Conservation (phyloP, 2,797 vertebrate genomes). For the Zalophus californianus region DNA sequence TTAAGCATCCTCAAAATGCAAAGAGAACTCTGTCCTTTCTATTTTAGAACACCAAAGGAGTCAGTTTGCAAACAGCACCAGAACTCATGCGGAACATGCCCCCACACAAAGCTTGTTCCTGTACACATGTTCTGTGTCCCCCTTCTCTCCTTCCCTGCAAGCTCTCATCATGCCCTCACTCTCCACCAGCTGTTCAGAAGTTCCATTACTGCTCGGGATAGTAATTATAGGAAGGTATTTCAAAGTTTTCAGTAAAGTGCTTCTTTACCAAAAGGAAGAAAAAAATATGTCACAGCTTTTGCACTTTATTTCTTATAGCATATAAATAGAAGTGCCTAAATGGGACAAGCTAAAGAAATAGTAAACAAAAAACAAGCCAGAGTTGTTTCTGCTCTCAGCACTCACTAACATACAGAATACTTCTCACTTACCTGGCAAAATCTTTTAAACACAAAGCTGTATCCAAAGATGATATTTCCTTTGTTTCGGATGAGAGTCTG, state of each 20-base stretch:
- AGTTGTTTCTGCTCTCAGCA: neutral
- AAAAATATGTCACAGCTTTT: neutral
- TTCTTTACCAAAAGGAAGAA: conserved; percentile 42
- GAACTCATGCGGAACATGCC: neutral
- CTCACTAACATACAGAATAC: neutral
- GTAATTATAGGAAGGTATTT: conserved; percentile 21
- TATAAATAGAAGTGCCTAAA: neutral
- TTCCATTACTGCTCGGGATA: neutral
- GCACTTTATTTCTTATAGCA: neutral
- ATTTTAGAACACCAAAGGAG: neutral
- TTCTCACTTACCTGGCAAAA: neutral
- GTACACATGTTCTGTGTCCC: neutral
- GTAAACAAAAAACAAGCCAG: neutral
- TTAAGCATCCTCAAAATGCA: neutral
- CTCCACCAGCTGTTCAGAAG: neutral
- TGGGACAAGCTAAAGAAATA: neutral
- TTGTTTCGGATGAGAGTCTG: neutral
- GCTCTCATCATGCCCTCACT: neutral
- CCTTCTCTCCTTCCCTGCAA: neutral
- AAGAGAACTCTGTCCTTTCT: neutral
- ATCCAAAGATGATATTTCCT: neutral
- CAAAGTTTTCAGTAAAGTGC: neutral
- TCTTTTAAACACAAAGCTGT: neutral
- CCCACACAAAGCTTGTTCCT: neutral
- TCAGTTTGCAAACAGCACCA: neutral